Evolutionary conservation across 2,888 invertebrate species (phyloP).

Genomic region (Tetrapedia diversipes): DNA sequence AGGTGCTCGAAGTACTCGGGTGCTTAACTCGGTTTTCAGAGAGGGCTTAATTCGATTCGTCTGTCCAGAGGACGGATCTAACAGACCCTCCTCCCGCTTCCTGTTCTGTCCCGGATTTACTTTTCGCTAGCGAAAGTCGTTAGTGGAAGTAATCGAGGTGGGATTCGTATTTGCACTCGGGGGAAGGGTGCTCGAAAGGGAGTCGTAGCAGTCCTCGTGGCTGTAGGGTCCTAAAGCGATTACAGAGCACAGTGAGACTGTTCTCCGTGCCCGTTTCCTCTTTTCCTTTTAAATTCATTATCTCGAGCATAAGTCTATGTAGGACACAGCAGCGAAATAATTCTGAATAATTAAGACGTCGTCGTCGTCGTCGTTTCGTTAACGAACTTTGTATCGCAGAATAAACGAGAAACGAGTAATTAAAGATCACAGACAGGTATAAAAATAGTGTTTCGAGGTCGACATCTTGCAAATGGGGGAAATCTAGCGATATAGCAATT

Average conservation of each 20-base stretch:
- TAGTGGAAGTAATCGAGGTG: slow-evolving; percentile 50
- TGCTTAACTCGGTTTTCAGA: neutral
- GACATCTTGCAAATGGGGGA: too few relatives aligned
- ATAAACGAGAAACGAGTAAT: too few relatives aligned
- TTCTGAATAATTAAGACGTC: neutral
- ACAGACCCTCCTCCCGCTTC: slow-evolving; percentile 13
- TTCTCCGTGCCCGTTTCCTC: neutral
- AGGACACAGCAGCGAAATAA: too few relatives aligned
- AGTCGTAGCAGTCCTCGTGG: slow-evolving; percentile 24
- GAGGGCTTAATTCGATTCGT: neutral
- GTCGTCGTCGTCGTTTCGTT: too few relatives aligned
- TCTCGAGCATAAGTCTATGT: too few relatives aligned
- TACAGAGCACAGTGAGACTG: slow-evolving; percentile 2
- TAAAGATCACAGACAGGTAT: too few relatives aligned
- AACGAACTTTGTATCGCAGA: too few relatives aligned
- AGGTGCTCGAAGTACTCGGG: slow-evolving; percentile 2
- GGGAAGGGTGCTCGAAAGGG: slow-evolving; percentile 48
- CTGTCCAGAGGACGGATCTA: slow-evolving; percentile 23
- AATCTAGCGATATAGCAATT: neutral
- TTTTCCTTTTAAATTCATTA: neutral
- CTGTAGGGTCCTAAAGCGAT: slow-evolving; percentile 41
- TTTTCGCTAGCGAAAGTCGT: slow-evolving; percentile 47
- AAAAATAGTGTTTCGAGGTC: too few relatives aligned
- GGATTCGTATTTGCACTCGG: slow-evolving; percentile 46
- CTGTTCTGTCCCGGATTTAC: slow-evolving; percentile 30